Conservation (phyloP, 2,888 invertebrate genomes). For the Eupeodes latifasciatus region DNA sequence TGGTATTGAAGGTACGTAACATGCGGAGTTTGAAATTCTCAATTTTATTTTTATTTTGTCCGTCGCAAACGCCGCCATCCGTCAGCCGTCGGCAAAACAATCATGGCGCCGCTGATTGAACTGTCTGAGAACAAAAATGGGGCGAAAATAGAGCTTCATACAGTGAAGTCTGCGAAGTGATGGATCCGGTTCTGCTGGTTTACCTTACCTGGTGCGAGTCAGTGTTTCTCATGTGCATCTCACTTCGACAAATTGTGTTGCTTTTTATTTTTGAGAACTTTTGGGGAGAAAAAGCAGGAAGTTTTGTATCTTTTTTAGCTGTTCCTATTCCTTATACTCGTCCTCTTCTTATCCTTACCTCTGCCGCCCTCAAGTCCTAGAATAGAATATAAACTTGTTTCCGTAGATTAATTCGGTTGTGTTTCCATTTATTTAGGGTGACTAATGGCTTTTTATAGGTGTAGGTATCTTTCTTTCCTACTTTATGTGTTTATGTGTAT, state of each 20-base stretch:
- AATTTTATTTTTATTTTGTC: constrained; percentile 67
- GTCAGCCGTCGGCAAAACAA: constrained; percentile 50
- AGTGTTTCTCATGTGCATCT: constrained; percentile 42
- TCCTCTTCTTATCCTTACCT: background rate
- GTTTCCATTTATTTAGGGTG: constrained; percentile 77
- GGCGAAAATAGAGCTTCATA: constrained; percentile 16
- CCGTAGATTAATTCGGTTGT: constrained; percentile 75
- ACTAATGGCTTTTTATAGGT: constrained; percentile 68
- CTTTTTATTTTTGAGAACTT: background rate
- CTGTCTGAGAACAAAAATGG: constrained; percentile 17
- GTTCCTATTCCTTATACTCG: background rate
- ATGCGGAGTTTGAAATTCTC: constrained; percentile 70
- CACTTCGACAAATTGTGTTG: constrained; percentile 43
- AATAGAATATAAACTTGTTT: constrained; percentile 74
- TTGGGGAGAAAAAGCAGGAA: constrained; percentile 22
- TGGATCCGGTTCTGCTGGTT: constrained; percentile 8
- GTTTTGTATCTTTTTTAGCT: background rate
- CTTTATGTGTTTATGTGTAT: constrained; percentile 40
- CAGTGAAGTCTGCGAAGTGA: constrained; percentile 22
- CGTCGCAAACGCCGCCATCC: background rate
- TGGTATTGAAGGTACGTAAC: background rate
- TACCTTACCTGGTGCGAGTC: constrained; percentile 10
- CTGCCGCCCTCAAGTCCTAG: background rate
- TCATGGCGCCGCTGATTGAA: constrained; percentile 20
- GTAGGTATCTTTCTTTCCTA: background rate